These are phyloP conservation scores for Orcinus orca DNA, from an alignment of 2,113 vertebrate species.

Conservation along the genomic window DNA sequence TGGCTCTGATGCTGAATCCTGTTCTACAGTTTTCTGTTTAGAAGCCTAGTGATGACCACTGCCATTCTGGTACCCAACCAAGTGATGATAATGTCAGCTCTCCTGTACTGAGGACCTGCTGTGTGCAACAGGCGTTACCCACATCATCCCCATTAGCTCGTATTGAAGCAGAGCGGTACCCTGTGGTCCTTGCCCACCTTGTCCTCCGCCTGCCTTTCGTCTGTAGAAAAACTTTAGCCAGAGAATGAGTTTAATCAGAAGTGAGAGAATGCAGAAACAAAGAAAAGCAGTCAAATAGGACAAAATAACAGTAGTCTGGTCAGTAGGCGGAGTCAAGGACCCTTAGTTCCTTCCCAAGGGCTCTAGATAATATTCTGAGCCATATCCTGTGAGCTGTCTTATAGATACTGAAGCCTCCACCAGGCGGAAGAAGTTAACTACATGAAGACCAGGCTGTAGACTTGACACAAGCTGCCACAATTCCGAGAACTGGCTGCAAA, in stretches of 20 bases:
- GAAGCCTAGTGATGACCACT: neutral
- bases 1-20: no score
- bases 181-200: neutral
- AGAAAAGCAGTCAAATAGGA: neutral
- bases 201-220: neutral
- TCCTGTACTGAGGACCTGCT: neutral
- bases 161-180: fast-evolving
- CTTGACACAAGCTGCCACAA: neutral
- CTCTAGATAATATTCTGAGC: neutral
- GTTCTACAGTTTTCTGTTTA: neutral
- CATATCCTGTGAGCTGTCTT: neutral
- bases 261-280: neutral
- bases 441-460: neutral
- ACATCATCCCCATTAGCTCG: neutral
- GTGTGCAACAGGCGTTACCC: no score
- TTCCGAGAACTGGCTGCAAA: neutral
- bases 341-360: neutral
- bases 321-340: neutral
- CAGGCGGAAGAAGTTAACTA: neutral
- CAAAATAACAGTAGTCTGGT: neutral
- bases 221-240: neutral
- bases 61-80: neutral
- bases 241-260: neutral
- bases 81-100: fast-evolving
- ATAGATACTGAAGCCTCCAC: neutral